Evolutionary conservation across 2,113 vertebrate genomes (phyloP), one percentile per base, ranked within the genome.

Genomic region (Dasypus novemcinctus): DNA sequence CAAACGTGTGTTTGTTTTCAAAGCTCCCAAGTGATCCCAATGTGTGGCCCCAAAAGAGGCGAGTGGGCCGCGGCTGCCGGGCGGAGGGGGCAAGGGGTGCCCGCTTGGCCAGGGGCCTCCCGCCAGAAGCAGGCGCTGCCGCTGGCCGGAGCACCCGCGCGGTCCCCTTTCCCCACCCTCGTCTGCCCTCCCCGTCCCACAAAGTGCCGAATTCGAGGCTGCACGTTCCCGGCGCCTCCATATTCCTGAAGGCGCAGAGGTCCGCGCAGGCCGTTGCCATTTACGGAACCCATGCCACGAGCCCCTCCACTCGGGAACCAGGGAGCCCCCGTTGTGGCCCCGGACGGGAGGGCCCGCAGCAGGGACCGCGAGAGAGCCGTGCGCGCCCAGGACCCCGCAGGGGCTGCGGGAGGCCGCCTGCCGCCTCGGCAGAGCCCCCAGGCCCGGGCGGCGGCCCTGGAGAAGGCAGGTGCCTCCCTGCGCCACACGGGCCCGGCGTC

Each of bases 401-500:
- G 7, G 29, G 20, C 10, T 0, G 4, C 63, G 17, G 52, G 6
- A 83, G 43, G 54, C 11, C 7, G 1, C 9, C 14, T 1, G 54
- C 33, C 5, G 5, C 21, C 59, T 4, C 64, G 36, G 4, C 1
- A 3, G 29, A 49, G 13, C 4, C 25, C 43, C 15, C 3, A 3
- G 1, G 10, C 15, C 31, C 0, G 17, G 63, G 13, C 57, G 36
- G 18, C 8, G 20, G 59, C 87, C 66, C 49, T 2, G 3, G 13
- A n/a, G 38, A 36, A 29, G 20, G 15, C 43, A 1, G 0, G 2
- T 3, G 21, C 33, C 10, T 3, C 38, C 27, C 3, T 25, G 0
- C 2, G 5, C 12, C 1, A 11, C 69, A 3, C 1, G 0, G 72
- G 66, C 36, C 79, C 4, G 59, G 46, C 13, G 0, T 3, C 20